phyloP scores from a whole-genome alignment of 2,888 invertebrate species.

The Himalopsyche kuldschensis region DNA sequence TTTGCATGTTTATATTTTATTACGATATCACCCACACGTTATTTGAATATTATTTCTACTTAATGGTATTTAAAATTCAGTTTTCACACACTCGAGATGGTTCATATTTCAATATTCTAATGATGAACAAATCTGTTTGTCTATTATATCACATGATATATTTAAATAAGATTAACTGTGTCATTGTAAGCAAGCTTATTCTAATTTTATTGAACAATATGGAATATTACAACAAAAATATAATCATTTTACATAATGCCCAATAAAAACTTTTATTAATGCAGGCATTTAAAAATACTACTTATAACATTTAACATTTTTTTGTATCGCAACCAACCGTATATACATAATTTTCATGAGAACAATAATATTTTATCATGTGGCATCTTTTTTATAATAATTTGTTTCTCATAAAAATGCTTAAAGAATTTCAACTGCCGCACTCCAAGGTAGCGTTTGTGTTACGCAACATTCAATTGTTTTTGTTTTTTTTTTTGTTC shows the following conservation, averaged over 20 bases:
- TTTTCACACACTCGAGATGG: not conserved
- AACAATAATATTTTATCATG: not conserved
- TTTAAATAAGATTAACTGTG: not conserved
- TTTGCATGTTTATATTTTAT: not conserved
- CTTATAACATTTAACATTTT: too few relatives aligned
- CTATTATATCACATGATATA: not conserved
- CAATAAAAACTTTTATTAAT: not conserved
- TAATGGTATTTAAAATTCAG: not conserved
- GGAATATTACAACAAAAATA: not conserved
- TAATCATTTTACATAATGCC: not conserved
- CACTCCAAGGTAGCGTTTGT: not conserved
- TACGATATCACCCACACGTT: not conserved
- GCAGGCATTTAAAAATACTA: not conserved
- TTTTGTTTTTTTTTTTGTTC: not conserved
- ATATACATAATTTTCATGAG: not conserved
- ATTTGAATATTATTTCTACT: not conserved
- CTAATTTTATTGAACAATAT: not conserved
- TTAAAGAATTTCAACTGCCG: not conserved
- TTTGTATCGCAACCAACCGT: too few relatives aligned
- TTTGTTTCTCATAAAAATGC: not conserved
- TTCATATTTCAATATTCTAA: not conserved
- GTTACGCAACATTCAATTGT: not conserved
- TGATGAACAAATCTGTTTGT: not conserved
- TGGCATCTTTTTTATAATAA: not conserved
- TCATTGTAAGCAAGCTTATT: not conserved